phyloP scores from a whole-genome alignment of 2,888 invertebrate genomes.

The Bursaphelenchus okinawaensis region DNA sequence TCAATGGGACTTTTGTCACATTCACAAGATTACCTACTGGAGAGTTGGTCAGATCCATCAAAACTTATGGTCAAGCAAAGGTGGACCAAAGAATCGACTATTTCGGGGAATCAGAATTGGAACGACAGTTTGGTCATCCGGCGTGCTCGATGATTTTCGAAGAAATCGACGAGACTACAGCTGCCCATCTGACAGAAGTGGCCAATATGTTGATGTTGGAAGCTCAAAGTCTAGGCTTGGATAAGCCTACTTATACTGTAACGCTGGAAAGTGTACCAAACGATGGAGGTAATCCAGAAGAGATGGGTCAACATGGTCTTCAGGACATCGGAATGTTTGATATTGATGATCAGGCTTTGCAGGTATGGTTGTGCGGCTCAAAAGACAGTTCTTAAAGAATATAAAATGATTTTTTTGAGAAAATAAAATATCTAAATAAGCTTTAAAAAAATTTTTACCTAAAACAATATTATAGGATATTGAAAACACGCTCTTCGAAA shows the following conservation, averaged over 20 bases:
- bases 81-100: not conserved
- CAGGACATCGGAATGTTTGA: not conserved
- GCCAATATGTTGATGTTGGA: constrained; percentile 15
- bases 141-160: not conserved
- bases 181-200: constrained; percentile 7
- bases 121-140: not conserved
- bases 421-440: too few species aligned
- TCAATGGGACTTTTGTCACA: not conserved
- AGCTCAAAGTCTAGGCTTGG: constrained; percentile 3
- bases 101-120: not conserved
- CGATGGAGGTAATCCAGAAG: not conserved
- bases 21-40: not conserved
- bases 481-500: too few species aligned
- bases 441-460: too few species aligned
- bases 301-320: not conserved
- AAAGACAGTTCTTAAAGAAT: too few species aligned
- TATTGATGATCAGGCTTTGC: not conserved
- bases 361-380: too few species aligned
- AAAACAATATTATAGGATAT: too few species aligned
- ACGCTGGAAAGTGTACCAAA: not conserved
- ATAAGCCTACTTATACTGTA: constrained; percentile 1
- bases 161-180: constrained; percentile 8
- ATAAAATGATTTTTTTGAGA: too few species aligned
- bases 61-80: not conserved
- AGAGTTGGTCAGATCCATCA: not conserved